Evolutionary conservation across 1,140 invertebrate genomes (phyloP).

Genomic region (Ooceraea biroi): DNA sequence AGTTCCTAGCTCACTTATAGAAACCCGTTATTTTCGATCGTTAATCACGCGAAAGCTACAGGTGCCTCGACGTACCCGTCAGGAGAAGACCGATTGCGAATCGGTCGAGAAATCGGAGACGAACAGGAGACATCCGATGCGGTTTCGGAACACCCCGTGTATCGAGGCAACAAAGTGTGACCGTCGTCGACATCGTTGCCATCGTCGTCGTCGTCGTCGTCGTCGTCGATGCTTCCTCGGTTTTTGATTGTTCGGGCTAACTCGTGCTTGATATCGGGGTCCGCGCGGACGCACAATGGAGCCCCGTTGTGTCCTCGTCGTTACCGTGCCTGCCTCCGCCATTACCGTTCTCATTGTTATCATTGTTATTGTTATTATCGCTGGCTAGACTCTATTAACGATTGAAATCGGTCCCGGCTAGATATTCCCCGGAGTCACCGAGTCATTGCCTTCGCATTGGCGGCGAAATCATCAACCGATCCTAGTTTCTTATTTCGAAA

Average conservation of each 20-base stretch:
- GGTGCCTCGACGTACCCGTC: not conserved
- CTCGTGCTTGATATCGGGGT: constrained; percentile 75
- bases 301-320: constrained; percentile 67
- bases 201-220: constrained; percentile 30
- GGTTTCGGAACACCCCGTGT: constrained; percentile 18
- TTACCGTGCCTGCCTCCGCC: constrained; percentile 66
- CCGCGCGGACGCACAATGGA: constrained; percentile 68
- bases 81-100: not conserved
- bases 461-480: constrained; percentile 45
- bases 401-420: constrained; percentile 62
- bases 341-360: constrained; percentile 69
- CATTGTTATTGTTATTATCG: constrained; percentile 69
- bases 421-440: constrained; percentile 24
- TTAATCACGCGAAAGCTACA: not conserved
- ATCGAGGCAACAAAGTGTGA: constrained; percentile 71
- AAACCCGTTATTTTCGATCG: not conserved
- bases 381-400: constrained; percentile 68
- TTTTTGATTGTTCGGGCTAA: constrained; percentile 75
- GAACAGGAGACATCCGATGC: not conserved
- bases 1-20: not conserved
- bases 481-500: too few relatives aligned
- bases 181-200: constrained; percentile 59
- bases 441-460: constrained; percentile 68
- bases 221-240: constrained; percentile 64
- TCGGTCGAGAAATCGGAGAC: not conserved